Percentiles rank a stretch among this genome's conserved stretches.
Evolutionary conservation across 2,113 vertebrate genomes (phyloP).

Genomic region (Rhadina sibilatrix): DNA sequence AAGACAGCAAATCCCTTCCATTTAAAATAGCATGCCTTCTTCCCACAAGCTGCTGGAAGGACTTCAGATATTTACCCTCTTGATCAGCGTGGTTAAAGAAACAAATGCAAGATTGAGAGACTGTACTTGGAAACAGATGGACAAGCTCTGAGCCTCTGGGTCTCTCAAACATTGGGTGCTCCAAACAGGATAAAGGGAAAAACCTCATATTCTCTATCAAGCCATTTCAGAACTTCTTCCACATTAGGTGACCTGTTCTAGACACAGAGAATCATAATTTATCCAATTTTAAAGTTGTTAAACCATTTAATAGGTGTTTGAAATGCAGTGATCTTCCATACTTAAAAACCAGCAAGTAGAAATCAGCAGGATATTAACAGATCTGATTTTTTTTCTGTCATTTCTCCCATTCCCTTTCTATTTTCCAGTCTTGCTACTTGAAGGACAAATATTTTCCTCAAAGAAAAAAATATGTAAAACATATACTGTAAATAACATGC

Average conservation of each 20-base stretch:
- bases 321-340: not conserved
- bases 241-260: not conserved
- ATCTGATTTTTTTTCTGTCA: not conserved
- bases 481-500: not conserved
- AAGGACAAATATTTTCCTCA: not conserved
- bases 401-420: not conserved
- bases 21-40: conserved; percentile 29
- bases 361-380: not conserved
- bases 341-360: not conserved
- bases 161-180: not conserved
- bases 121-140: conserved; percentile 3
- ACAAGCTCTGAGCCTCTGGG: not conserved
- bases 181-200: not conserved
- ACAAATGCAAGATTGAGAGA: not conserved
- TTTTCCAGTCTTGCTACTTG: not conserved
- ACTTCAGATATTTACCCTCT: conserved; percentile 30
- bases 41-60: conserved; percentile 10
- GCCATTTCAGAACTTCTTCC: not conserved
- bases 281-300: not conserved
- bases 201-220: not conserved
- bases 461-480: not conserved
- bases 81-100: conserved; percentile 2
- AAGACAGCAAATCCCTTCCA: conserved; percentile 17
- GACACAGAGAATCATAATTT: not conserved
- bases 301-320: not conserved